Evolutionary conservation across 2,888 invertebrate genomes (phyloP), one percentile per base, ranked within the genome.

Genomic region (Sesia bembeciformis): DNA sequence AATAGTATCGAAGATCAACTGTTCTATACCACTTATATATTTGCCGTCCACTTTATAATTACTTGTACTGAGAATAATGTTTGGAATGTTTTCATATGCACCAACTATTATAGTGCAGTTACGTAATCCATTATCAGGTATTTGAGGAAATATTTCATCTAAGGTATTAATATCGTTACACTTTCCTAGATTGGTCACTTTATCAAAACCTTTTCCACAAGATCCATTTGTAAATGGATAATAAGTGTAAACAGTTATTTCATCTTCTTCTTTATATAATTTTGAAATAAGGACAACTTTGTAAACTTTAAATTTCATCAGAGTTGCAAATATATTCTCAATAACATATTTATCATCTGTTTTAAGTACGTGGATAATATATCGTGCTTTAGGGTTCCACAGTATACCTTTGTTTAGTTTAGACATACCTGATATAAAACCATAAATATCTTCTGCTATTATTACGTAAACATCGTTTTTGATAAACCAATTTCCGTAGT

Each of bases 371-470:
- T 64, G 54, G 1, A 81, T 8, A 40, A 81, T 66, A 58, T 73
- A 72, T 56, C 65, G 66, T 5, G 74, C 79, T 62, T 62, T 70
- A 7, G 82, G 75, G 56, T 79, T 76, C 80, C 79, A 82, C 56
- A 72, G 68, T 39, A 68, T 53, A 56, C 82, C 76, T 39, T 61
- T 67, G 38, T 63, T 60, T 40, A 81, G 50, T 8, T 61, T 57
- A 49, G 8, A 46, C 46, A 81, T 58, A 38, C 66, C 70, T 52
- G 41, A 40, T 41, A 55, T 51, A n/a, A 80, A 61, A 41, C 68
- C 63, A 3, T 43, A 4, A 7, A 63, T 46, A 57, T 76, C 56
- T 57, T 67, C 56, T 4, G 64, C 63, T 8, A 63, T 61, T 40
- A 81, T 72, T 3, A 83, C 56, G 50, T 82, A 81, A 46, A 46